Conservation (phyloP, 2,113 vertebrate species). For the Hyla sarda region DNA sequence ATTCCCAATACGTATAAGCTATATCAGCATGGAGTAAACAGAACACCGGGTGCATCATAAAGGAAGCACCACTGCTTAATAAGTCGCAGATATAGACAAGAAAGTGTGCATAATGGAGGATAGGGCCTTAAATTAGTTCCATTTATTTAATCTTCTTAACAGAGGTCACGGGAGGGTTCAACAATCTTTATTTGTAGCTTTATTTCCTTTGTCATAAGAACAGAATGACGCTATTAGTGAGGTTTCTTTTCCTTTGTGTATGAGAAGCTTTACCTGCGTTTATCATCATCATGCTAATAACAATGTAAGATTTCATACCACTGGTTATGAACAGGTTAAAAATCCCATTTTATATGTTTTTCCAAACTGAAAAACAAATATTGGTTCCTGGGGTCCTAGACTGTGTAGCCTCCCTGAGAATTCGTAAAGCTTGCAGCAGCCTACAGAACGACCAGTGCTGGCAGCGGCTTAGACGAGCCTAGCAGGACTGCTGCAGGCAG, state of each 20-base stretch:
- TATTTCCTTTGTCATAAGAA: neutral
- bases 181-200: neutral
- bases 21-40: neutral
- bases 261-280: neutral
- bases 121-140: neutral
- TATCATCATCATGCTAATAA: neutral
- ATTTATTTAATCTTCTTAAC: neutral
- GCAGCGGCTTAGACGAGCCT: conserved; percentile 74
- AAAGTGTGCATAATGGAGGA: neutral
- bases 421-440: conserved; percentile 43
- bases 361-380: conserved; percentile 48
- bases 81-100: neutral
- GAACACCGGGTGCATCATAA: neutral
- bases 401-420: conserved; percentile 40
- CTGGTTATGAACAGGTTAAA: conserved; percentile 28
- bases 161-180: neutral
- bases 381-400: conserved; percentile 49
- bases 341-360: conserved; percentile 41
- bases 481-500: conserved; percentile 74
- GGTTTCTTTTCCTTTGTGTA: neutral
- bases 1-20: no score
- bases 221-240: neutral
- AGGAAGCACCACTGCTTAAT: neutral
- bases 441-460: conserved; percentile 60
- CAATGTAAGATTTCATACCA: neutral